Evolutionary conservation across 2,888 invertebrate genomes (phyloP).

Genomic region (Patella depressa): DNA sequence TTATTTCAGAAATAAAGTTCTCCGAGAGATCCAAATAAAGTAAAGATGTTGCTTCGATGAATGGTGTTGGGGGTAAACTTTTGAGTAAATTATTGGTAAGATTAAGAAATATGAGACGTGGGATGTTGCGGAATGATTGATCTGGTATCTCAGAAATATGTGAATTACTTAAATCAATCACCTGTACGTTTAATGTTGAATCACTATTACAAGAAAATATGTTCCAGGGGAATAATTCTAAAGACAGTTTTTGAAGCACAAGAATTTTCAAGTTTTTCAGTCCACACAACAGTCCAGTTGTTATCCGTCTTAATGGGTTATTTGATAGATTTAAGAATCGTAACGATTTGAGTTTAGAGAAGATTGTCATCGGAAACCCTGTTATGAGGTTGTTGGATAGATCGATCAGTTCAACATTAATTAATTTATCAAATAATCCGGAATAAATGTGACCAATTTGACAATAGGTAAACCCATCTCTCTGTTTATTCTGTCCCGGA

Average conservation of each 20-base stretch:
- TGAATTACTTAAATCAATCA: slow-evolving; percentile 21
- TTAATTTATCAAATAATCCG: not conserved
- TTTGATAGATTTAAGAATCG: not conserved
- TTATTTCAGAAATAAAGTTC: slow-evolving; percentile 16
- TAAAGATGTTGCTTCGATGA: slow-evolving; percentile 19
- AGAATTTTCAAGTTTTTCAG: not conserved
- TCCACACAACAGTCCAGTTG: not conserved
- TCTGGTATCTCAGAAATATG: slow-evolving; percentile 17
- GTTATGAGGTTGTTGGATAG: not conserved
- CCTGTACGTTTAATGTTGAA: not conserved
- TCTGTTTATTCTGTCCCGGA: not conserved
- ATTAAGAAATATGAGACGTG: slow-evolving; percentile 19
- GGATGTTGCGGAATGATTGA: slow-evolving; percentile 19
- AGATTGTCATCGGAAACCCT: not conserved
- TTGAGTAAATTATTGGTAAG: slow-evolving; percentile 21
- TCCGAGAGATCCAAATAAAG: slow-evolving; percentile 10
- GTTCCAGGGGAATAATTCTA: not conserved
- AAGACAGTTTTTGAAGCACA: not conserved
- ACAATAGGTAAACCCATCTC: not conserved
- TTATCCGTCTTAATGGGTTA: not conserved
- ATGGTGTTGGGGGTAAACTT: slow-evolving; percentile 18
- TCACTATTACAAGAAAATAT: not conserved
- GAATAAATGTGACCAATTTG: not conserved
- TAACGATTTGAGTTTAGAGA: not conserved
- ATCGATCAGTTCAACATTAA: not conserved